These are phyloP conservation scores for Meloidogyne chitwoodi DNA, from an alignment of 1,140 invertebrate genomes.

Conservation along the genomic window DNA sequence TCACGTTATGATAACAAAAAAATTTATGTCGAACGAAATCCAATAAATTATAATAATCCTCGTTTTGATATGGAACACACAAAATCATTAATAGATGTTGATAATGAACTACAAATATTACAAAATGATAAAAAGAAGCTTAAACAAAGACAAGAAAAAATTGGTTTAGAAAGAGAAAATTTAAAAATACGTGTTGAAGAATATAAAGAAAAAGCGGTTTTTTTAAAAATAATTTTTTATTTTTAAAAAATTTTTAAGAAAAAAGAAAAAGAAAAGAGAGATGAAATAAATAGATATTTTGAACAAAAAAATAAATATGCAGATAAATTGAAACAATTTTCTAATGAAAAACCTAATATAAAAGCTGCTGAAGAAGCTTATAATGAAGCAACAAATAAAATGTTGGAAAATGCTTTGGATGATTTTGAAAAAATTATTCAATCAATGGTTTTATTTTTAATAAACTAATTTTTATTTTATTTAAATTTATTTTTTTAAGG, in stretches of 20 bases:
- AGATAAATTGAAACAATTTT: conserved; percentile 1
- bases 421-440: conserved; percentile 34
- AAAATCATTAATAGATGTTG: conserved; percentile 1
- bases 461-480: background rate
- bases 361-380: conserved; percentile 20
- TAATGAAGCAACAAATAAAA: conserved; percentile 15
- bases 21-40: conserved; percentile 7
- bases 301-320: background rate
- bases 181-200: background rate
- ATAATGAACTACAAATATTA: background rate
- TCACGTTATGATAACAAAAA: conserved; percentile 16
- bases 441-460: conserved; percentile 3
- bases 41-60: conserved; percentile 1
- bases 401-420: background rate
- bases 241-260: background rate
- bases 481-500: background rate
- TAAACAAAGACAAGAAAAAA: background rate
- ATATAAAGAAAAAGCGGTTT: background rate
- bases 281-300: background rate
- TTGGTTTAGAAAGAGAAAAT: background rate
- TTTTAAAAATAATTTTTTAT: background rate
- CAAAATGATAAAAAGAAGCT: background rate
- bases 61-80: conserved; percentile 22
- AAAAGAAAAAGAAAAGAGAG: conserved; percentile 11
- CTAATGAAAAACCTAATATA: conserved; percentile 31